These are phyloP conservation scores for Capromys pilorides DNA, from an alignment of 2,797 vertebrate genomes.

Conservation along the genomic window DNA sequence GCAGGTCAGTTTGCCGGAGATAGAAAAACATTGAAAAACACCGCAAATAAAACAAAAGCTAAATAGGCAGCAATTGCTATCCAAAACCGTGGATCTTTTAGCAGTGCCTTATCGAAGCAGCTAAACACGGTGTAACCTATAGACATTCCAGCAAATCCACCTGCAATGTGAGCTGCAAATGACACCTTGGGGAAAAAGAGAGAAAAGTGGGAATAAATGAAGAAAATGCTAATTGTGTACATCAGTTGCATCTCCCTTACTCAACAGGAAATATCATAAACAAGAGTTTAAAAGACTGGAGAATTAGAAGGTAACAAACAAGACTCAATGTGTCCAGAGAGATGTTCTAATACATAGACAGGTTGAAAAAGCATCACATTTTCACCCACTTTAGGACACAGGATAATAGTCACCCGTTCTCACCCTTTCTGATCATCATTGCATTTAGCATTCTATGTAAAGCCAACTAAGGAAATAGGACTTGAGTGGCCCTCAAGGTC, in stretches of 20 bases:
- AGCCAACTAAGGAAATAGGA: not conserved
- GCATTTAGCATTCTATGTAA: not conserved
- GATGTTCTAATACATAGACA: not conserved
- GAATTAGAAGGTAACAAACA: not conserved
- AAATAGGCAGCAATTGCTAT: constrained; percentile 89
- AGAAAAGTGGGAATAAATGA: constrained; percentile 2
- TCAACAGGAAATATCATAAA: not conserved
- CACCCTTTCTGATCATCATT: not conserved
- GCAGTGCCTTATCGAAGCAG: constrained; percentile 89
- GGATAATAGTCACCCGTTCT: not conserved
- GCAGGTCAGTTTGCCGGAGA: constrained; percentile 86
- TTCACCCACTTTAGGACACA: not conserved
- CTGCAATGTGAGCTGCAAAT: constrained; percentile 94
- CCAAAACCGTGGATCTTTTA: constrained; percentile 94
- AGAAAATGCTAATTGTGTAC: not conserved
- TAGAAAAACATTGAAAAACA: constrained; percentile 92
- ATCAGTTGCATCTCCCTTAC: not conserved
- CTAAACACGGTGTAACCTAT: constrained; percentile 95
- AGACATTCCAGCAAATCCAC: constrained; percentile 93
- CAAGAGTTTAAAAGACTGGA: constrained; percentile 35
- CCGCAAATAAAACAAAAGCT: constrained; percentile 89
- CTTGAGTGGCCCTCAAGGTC: not conserved
- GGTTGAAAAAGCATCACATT: not conserved
- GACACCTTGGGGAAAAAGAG: constrained; percentile 88
- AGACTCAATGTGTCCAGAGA: not conserved